Base-by-base conservation (phyloP, 2,113 vertebrate genomes). In the Parotia lawesii region DNA sequence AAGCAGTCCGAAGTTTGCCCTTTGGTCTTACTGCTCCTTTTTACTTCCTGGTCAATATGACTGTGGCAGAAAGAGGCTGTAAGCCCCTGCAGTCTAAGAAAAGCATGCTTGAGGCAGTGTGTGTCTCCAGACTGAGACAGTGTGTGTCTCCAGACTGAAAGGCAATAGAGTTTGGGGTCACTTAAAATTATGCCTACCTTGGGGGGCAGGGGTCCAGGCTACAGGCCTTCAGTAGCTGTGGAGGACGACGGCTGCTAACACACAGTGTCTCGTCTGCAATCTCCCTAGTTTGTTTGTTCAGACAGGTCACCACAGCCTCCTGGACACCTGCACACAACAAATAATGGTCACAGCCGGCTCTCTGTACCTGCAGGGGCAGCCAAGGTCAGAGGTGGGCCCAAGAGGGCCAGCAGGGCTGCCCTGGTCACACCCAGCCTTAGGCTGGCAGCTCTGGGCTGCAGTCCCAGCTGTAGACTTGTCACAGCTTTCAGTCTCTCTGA, bases 281-380 rank as follows among this genome's bases (percentile, higher is more conserved):
- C 85, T 99, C 98, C 90, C 98, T 97, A 15, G 98, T 99, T 97
- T 99, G 98, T 97, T 99, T 99, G 97, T 99, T 99, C 95, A 99
- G 97, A 95, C 99, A 99, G 95, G 98, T 98, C 88, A 99, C 98
- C 94, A 99, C 98, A 25, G 99, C 98, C 96, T 99, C 99, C 97
- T 99, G 99, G 96, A 99, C 97, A 97, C 99, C 99, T 99, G 97
- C 72, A 86, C 64, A 94, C 47, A 95, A 91, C 90, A 97, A 79
- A 15, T 5, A 60, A 92, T 23, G 35, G 71, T 97, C 96, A 98
- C 82, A 93, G 74, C 15, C 88, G 85, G 81, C 56, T 74, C 54
- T 77, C n/a, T 1, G 0, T 44, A 70, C 5, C 10, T 28, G 15
- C 33, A 38, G 10, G 42, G 50, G 9, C 67, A 93, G 93, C 70